Base-by-base conservation (phyloP, 2,888 invertebrate genomes). In the Pardosa pseudoannulata region DNA sequence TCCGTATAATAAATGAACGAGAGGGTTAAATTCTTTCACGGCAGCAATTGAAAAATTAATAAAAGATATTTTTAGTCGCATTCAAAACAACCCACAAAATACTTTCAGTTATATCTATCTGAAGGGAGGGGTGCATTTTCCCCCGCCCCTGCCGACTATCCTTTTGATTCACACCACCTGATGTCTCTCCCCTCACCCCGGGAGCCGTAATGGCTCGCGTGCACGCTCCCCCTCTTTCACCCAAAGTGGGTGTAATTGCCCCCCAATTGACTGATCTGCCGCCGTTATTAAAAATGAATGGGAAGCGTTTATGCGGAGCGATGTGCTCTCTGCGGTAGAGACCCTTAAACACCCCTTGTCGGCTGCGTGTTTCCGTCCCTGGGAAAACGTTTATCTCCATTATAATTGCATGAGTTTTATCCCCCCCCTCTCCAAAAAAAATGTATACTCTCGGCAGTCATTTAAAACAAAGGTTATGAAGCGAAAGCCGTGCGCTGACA, bases 271-370 rank as follows among this genome's bases (percentile, higher is more conserved):
- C 76, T 83, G 82, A 83, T 83, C 82, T 76, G 46, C 72, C 65
- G 64, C n/a, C 71, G 82, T 76, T 83, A 83, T 83, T 83, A 83
- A 83, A 83, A 83, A 83, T 72, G 82, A 64, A 83, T 83, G 82
- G 76, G 72, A 56, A 75, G 76, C 41, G 76, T 75, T 73, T 62
- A 71, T 16, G 67, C 32, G 67, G 41, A 50, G 19, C 71, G 27
- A 29, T 28, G n/a, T n/a, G 46, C 41, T n/a, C n/a, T n/a, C n/a
- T 71, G 41, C 28, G 27, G 29, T 39, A 19, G 39, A 6, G 36
- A 3, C 56, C 56, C 23, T 11, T 0, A 5, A 6, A 11, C 19
- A n/a, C n/a, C n/a, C 67, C 16, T 32, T 23, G 36, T 36, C 19
- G 36, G 32, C 36, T 67, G 67, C 32, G 32, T 67, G 32, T 67